Base-by-base conservation (phyloP, 2,888 invertebrate genomes). In the Ceraclea dissimilis region DNA sequence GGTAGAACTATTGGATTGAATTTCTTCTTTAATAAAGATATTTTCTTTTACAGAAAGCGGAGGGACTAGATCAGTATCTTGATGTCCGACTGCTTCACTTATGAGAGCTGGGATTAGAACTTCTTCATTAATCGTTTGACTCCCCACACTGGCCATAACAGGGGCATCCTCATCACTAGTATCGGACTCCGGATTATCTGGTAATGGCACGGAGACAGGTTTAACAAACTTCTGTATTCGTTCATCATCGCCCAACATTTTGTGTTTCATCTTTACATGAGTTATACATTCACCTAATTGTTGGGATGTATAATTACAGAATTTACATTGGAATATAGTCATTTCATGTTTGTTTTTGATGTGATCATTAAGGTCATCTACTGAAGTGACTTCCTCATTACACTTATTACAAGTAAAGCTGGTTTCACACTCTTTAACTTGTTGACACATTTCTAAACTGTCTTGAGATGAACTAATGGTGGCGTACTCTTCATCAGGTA, bases 281-380 rank as follows among this genome's bases (percentile, higher is more conserved):
- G 81, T 79, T 1, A 82, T 78, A 47, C 86, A 79, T 62, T 84
- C 83, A 49, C 79, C 79, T 63, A 83, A 84, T 13, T 79, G 72
- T 63, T 83, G 86, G 58, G 84, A 80, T 66, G 83, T 82, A 66
- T 81, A 89, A 51, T 82, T 79, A 69, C 91, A 91, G 17, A 85
- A 70, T 65, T 82, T 85, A 67, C 91, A 91, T 55, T 85, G 84
- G 67, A 84, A 91, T 22, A 88, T 79, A 65, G 83, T 79, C 83
- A 86, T 86, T 58, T 83, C 83, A 58, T 85, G 79, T 67, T 88
- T 88, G 2, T 71, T 67, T 0, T 85, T 82, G 71, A 84, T 81
- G 64, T 88, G 88, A 51, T 74, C 70, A 31, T 46, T 49, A 20
- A 56, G 55, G 22, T 21, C 21, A 19, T 31, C 34, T 17, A 47